phyloP scores from a whole-genome alignment of 2,888 invertebrate species.

The Lasioglossum pauxillum region DNA sequence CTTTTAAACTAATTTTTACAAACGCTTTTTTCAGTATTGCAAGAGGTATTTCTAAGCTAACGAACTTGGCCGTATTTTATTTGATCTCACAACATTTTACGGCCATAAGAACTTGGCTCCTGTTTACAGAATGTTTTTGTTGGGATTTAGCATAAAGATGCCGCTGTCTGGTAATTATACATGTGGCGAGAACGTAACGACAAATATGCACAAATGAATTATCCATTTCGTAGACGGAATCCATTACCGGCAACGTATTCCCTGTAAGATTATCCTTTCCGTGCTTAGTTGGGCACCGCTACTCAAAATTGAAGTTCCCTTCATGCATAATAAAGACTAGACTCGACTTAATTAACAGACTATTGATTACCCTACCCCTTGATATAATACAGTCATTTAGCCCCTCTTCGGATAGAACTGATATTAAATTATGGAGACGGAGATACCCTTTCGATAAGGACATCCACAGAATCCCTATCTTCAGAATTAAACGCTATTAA shows the following conservation, averaged over 20 bases:
- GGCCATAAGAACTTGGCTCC: no score
- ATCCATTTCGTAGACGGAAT: neutral
- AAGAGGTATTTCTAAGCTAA: no score
- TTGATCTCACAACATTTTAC: no score
- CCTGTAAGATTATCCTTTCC: neutral
- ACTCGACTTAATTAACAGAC: slow-evolving; percentile 13
- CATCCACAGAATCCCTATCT: neutral
- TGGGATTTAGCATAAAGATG: no score
- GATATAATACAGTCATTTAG: slow-evolving; percentile 9
- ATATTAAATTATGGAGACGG: slow-evolving; percentile 9
- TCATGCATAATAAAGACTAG: slow-evolving; percentile 18
- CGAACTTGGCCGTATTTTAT: no score
- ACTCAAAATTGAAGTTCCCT: slow-evolving; percentile 5
- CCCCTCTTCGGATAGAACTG: neutral
- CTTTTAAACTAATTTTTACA: no score
- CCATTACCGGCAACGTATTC: neutral
- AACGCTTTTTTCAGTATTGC: no score
- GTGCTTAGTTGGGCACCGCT: neutral
- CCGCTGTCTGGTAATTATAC: no score
- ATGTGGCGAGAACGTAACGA: neutral
- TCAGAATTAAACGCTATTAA: slow-evolving; percentile 1
- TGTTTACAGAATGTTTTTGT: no score
- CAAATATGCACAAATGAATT: slow-evolving; percentile 1
- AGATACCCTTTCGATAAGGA: neutral
- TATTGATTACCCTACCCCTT: slow-evolving; percentile 10